Base-by-base conservation (phyloP, 2,888 invertebrate species). In the Drosophila engyochracea region DNA sequence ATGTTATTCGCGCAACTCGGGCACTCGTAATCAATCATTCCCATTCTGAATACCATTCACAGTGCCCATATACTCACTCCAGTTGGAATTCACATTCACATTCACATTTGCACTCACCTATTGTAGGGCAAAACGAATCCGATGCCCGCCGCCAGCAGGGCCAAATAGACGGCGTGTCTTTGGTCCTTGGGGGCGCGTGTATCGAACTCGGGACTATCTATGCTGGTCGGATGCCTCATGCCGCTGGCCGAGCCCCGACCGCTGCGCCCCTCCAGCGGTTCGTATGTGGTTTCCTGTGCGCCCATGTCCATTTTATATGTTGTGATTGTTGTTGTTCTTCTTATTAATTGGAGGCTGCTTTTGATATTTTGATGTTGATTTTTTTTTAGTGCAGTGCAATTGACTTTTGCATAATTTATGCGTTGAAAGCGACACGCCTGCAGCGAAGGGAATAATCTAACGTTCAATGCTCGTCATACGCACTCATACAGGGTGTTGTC, bases 121-220 rank as follows among this genome's bases (percentile, higher is more conserved):
- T 98, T 98, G 94, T 98, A 98, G 14, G 98, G 98, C 74, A 98
- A 94, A 59, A 98, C 95, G 92, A 98, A 98, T 52, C 98, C 98
- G 80, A 97, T 96, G 22, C 98, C 98, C 35, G 98, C 97, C 67
- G 98, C 94, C 63, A 98, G 95, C 74, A 98, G 82, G 16, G 93
- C 93, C 81, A 93, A 81, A 72, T 94, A 94, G 25, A 94, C 93
- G 44, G 91, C 91, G 73, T 93, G 92, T 65, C 92, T 89, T 14
- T 92, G 92, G 88, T 94, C 94, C 85, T 93, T 93, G 53, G 94
- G 94, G 5, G 93, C 92, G 51, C 92, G 91, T 53, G 92, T 81
- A 79, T 93, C 93, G 53, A 88, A 90, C 76, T 93, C 93, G 39
- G 93, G 93, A 82, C 93, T 93, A 68, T 93, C 93, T 81, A 93